Conservation (phyloP, 1,140 invertebrate species). For the Musca domestica region DNA sequence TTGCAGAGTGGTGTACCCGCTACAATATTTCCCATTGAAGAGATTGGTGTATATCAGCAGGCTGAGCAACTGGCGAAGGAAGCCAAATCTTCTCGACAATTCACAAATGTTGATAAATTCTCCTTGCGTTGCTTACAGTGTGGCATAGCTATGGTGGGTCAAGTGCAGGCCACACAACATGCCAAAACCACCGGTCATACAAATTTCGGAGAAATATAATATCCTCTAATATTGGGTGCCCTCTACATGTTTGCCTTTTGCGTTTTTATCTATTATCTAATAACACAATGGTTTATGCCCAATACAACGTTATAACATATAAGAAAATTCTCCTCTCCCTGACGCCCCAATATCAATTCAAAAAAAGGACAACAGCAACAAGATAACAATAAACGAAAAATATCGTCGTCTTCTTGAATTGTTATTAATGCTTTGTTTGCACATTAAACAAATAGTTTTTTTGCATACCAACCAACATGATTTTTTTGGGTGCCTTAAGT, state of each 20-base stretch:
- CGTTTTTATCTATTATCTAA: conserved; percentile 50
- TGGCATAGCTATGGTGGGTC: conserved; percentile 70
- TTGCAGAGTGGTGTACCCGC: conserved; percentile 65
- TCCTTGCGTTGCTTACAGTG: conserved; percentile 80
- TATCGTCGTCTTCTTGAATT: no score
- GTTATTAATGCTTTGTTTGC: no score
- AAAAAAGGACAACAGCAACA: no score
- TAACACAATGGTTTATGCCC: conserved; percentile 37
- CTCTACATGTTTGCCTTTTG: conserved; percentile 51
- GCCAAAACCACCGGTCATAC: conserved; percentile 81
- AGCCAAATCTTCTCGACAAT: conserved; percentile 80
- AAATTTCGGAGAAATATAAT: conserved; percentile 82
- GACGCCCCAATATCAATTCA: no score
- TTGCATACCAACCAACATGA: no score
- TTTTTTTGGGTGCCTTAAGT: no score
- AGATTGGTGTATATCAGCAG: conserved; percentile 70
- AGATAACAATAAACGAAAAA: no score
- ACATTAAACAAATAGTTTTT: no score
- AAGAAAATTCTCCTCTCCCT: no score
- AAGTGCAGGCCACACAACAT: conserved; percentile 77
- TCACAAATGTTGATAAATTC: conserved; percentile 86
- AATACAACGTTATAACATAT: neutral
- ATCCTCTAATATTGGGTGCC: conserved; percentile 46
- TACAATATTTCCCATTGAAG: conserved; percentile 78
- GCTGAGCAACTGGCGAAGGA: conserved; percentile 82